Evolutionary conservation across 2,113 vertebrate genomes (phyloP).

Genomic region (Anhinga rufa): DNA sequence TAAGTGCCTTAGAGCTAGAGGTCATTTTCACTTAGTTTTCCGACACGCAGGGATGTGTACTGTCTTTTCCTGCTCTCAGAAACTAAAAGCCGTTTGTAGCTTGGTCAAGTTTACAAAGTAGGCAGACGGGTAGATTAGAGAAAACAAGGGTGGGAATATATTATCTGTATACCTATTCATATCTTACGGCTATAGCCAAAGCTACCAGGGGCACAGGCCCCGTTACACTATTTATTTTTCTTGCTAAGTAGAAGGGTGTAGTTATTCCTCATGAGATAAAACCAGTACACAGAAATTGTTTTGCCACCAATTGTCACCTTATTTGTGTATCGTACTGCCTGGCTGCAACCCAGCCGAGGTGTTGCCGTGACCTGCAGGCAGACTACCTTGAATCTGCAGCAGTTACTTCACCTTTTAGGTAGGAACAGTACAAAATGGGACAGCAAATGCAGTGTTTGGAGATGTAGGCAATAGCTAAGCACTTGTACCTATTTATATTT

Average conservation of each 20-base stretch:
- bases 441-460: not conserved
- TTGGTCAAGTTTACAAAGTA: not conserved
- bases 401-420: not conserved
- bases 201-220: not conserved
- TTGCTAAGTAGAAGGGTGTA: not conserved
- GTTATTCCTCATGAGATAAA: not conserved
- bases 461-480: not conserved
- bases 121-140: not conserved
- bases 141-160: not conserved
- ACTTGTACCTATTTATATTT: not conserved
- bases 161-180: not conserved
- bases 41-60: not conserved
- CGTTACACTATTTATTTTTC: not conserved
- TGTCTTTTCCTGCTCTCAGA: not conserved
- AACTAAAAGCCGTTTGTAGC: not conserved
- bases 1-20: constrained; percentile 63
- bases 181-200: not conserved
- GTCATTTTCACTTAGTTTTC: constrained; percentile 46
- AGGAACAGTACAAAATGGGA: not conserved
- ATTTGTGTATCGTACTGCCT: not conserved
- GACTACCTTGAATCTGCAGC: not conserved
- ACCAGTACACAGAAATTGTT: not conserved
- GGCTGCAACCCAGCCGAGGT: not conserved
- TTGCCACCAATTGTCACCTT: not conserved
- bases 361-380: not conserved